These are phyloP conservation scores for Limnothrissa miodon DNA, from an alignment of 2,113 vertebrate genomes.

Conservation along the genomic window DNA sequence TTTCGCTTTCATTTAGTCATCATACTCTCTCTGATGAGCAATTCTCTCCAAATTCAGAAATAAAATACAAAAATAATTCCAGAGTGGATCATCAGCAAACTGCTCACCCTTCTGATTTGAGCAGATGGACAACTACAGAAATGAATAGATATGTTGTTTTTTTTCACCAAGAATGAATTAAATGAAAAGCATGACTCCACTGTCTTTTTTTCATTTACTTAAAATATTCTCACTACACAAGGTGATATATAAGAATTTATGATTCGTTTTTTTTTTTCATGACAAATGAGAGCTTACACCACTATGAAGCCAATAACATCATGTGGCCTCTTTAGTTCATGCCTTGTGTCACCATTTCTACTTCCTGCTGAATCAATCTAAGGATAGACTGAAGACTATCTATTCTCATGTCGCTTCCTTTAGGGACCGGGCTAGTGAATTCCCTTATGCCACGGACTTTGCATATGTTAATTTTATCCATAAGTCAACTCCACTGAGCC, in stretches of 20 bases:
- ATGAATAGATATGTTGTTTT: background rate
- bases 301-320: background rate
- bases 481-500: background rate
- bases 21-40: background rate
- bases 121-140: background rate
- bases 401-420: background rate
- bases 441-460: background rate
- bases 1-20: background rate
- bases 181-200: background rate
- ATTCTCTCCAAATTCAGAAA: background rate
- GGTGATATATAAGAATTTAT: background rate
- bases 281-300: background rate
- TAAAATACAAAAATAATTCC: background rate
- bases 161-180: background rate
- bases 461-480: background rate
- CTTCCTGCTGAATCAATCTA: background rate
- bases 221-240: background rate
- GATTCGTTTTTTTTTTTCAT: background rate
- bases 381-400: background rate
- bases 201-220: background rate
- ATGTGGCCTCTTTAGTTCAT: background rate
- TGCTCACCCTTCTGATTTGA: background rate
- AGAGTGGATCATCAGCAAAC: slow-evolving; percentile 5
- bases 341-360: background rate
- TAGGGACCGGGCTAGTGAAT: background rate